Conservation (phyloP, 2,113 vertebrate genomes). For the Dicerorhinus sumatrensis region DNA sequence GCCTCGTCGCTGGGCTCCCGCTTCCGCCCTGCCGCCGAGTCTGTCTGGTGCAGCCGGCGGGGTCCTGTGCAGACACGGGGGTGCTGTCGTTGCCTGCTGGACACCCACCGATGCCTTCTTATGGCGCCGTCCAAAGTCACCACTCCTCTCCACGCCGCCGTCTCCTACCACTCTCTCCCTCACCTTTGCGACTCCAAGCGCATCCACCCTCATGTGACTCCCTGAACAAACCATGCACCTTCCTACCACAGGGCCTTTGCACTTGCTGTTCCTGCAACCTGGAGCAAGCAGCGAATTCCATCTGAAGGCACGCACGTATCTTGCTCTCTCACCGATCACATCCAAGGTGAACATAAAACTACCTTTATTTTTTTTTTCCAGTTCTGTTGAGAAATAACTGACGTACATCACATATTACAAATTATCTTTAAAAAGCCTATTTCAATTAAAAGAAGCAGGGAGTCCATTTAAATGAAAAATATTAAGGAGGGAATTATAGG, state of each 20-base stretch:
- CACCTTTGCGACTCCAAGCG: neutral
- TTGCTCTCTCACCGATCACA: neutral
- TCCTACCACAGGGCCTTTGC: neutral
- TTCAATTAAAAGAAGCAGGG: neutral
- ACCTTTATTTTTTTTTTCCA: neutral
- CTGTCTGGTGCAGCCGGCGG: neutral
- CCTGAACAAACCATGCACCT: neutral
- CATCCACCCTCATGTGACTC: neutral
- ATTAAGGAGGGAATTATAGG: neutral
- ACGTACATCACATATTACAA: neutral
- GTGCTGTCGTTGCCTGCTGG: fast-evolving
- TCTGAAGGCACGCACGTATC: neutral
- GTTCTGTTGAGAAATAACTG: neutral
- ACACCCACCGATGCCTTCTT: neutral
- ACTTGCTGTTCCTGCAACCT: neutral
- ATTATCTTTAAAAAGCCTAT: neutral
- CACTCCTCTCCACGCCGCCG: neutral
- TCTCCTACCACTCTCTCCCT: neutral
- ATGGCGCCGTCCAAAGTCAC: fast-evolving
- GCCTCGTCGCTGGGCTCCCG: neutral
- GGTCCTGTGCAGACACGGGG: fast-evolving
- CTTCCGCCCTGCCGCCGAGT: neutral
- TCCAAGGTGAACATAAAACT: neutral
- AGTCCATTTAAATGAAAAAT: too few species aligned
- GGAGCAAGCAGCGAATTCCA: neutral